Conservation (phyloP, 30 jellyfish, hydroid and myxozoan species). For the Turritopsis dohrnii region DNA sequence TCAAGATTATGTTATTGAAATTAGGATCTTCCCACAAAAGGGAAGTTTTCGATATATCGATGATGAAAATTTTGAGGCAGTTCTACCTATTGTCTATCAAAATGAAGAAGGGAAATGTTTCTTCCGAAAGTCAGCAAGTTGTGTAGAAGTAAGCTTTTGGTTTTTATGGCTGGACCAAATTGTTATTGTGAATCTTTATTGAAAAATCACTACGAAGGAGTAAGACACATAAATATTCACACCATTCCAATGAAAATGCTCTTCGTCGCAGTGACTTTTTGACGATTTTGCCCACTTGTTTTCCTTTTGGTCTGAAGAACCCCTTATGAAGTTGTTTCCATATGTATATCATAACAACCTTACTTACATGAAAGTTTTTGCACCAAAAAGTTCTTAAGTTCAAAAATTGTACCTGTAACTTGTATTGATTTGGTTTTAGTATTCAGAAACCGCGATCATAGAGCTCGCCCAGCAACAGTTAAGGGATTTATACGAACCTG, state of each 20-base stretch:
- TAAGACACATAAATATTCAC: too few relatives aligned
- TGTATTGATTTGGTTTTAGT: neutral
- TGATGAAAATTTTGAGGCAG: neutral
- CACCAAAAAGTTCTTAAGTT: too few relatives aligned
- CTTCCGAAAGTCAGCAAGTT: conserved; percentile 27
- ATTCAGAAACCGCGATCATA: neutral
- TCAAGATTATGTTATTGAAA: conserved; percentile 20
- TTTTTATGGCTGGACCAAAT: too few relatives aligned
- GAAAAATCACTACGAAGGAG: too few relatives aligned
- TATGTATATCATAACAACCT: too few relatives aligned
- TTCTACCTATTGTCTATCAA: neutral
- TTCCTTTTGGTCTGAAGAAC: too few relatives aligned
- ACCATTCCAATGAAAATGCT: too few relatives aligned
- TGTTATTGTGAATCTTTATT: neutral
- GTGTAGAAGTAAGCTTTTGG: conserved; percentile 21
- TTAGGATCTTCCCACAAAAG: conserved; percentile 1
- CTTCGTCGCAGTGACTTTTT: too few relatives aligned
- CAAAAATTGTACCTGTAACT: too few relatives aligned
- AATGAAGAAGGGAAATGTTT: conserved; percentile 22
- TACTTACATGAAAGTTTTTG: too few relatives aligned
- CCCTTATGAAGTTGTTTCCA: too few relatives aligned
- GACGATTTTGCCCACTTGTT: too few relatives aligned
- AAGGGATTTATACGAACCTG: conserved; percentile 5
- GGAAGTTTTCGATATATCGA: neutral
- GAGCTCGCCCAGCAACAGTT: conserved; percentile 13